Evolutionary conservation across 2,797 vertebrate genomes (phyloP).

Genomic region (Falco columbarius): DNA sequence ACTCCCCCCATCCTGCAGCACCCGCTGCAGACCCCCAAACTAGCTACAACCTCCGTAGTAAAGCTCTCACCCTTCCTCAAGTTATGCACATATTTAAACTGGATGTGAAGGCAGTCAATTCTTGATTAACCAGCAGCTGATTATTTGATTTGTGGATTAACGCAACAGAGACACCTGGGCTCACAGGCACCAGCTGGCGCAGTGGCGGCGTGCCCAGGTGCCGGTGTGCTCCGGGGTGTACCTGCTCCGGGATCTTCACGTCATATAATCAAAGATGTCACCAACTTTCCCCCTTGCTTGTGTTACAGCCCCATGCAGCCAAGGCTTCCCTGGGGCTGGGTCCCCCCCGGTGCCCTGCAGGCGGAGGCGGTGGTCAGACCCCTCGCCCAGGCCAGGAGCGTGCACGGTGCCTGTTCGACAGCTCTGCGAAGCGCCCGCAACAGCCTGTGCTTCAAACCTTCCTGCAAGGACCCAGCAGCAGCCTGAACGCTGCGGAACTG

Average conservation of each 20-base stretch:
- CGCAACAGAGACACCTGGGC: neutral
- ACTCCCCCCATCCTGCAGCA: neutral
- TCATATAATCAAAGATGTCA: neutral
- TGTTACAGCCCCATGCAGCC: neutral
- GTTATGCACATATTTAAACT: neutral
- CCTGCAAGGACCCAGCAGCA: neutral
- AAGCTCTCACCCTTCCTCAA: neutral
- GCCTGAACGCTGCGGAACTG: neutral
- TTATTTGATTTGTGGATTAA: neutral
- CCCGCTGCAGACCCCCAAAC: rapidly evolving
- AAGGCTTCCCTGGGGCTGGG: neutral
- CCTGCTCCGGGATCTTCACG: neutral
- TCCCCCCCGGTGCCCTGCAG: neutral
- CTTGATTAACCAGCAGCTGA: neutral
- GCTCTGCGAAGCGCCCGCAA: neutral
- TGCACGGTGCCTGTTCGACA: rapidly evolving
- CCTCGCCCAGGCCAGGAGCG: neutral
- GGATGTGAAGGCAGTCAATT: neutral
- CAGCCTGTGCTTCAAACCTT: neutral
- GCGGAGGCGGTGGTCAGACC: rapidly evolving
- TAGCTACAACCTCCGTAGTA: neutral
- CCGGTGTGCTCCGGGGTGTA: rapidly evolving
- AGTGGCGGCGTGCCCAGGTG: neutral
- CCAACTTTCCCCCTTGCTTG: rapidly evolving
- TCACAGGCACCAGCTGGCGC: neutral